Evolutionary conservation across 2,797 vertebrate genomes (phyloP).

Genomic region (Phaenicophaeus curvirostris): DNA sequence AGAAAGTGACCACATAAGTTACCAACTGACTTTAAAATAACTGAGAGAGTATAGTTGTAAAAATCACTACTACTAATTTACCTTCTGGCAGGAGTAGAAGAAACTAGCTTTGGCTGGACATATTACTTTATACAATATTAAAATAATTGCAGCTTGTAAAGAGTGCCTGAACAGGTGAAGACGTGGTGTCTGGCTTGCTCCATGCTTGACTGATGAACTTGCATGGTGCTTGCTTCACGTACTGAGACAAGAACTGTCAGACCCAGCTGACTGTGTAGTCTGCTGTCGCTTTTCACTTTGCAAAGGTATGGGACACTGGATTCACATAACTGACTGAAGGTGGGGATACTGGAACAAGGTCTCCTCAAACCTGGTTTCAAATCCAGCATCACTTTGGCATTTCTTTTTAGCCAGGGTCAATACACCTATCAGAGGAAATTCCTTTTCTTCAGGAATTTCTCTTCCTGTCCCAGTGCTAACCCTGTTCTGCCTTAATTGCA

Average conservation of each 20-base stretch:
- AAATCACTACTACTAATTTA: slow-evolving; percentile 29
- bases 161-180: not conserved
- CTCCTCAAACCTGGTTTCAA: not conserved
- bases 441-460: not conserved
- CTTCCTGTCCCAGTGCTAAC: not conserved
- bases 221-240: not conserved
- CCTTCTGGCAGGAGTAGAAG: slow-evolving; percentile 40
- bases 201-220: slow-evolving; percentile 11
- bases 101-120: not conserved
- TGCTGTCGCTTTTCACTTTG: not conserved
- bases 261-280: not conserved
- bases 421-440: not conserved
- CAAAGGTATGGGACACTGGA: not conserved
- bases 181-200: not conserved
- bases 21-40: not conserved
- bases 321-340: not conserved
- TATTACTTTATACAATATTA: not conserved
- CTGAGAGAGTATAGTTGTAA: not conserved
- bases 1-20: not conserved
- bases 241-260: not conserved
- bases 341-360: not conserved
- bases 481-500: not conserved
- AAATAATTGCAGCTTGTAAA: not conserved
- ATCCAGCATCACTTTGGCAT: not conserved
- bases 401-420: not conserved